phyloP scores from a whole-genome alignment of 1,140 invertebrate genomes.

The Ptiloglossa arizonensis region DNA sequence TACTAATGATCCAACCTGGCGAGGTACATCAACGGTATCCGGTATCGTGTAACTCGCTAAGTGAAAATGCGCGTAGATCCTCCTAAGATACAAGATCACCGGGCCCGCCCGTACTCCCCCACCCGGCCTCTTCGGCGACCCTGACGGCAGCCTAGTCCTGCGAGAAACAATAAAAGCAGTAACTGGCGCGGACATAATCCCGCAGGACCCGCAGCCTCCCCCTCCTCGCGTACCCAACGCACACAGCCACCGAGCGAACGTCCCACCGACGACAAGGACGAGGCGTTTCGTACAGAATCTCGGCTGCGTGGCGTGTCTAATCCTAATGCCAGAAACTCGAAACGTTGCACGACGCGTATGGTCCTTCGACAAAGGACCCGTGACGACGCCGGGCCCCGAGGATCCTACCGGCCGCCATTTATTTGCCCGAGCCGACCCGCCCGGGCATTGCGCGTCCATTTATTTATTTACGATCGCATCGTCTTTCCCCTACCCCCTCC shows the following conservation, averaged over 20 bases:
- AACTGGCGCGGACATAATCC: slow-evolving; percentile 51
- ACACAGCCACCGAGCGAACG: neutral
- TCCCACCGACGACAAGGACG: neutral
- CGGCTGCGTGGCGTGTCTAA: slow-evolving; percentile 38
- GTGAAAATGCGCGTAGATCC: slow-evolving; percentile 80
- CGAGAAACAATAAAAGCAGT: slow-evolving; percentile 56
- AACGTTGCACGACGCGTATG: slow-evolving; percentile 24
- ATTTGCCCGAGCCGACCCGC: slow-evolving; percentile 14
- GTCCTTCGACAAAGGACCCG: slow-evolving; percentile 36
- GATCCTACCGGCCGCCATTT: slow-evolving; percentile 29
- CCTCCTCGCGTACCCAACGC: neutral
- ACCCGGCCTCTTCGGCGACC: neutral
- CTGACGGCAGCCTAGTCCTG: slow-evolving; percentile 30
- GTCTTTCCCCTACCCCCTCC: no score
- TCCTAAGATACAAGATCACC: slow-evolving; percentile 70
- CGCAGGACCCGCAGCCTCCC: slow-evolving; percentile 30
- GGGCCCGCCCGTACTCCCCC: slow-evolving; percentile 9
- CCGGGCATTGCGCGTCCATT: slow-evolving; percentile 1
- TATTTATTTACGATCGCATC: slow-evolving; percentile 47
- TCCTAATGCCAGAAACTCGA: slow-evolving; percentile 38
- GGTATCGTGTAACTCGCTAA: slow-evolving; percentile 79
- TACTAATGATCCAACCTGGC: slow-evolving; percentile 77
- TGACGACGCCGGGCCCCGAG: neutral
- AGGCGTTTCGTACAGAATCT: neutral
- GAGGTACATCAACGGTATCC: slow-evolving; percentile 60